phyloP scores from a whole-genome alignment of 2,797 vertebrate species.

The Oreonectes daqikongensis region DNA sequence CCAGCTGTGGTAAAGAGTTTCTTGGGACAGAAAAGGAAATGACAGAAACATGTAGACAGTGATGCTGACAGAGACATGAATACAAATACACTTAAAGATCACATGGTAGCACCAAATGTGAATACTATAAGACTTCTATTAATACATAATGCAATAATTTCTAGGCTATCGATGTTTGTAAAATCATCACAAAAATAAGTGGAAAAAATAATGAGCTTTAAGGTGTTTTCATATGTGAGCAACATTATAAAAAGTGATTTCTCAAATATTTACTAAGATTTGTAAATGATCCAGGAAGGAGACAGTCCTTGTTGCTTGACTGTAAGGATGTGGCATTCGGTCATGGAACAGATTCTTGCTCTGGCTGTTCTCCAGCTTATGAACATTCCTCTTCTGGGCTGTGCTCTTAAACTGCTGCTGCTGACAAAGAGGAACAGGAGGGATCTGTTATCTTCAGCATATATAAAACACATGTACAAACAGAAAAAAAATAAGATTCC shows the following conservation, averaged over 20 bases:
- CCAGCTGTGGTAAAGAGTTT: conserved; percentile 44
- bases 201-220: not conserved
- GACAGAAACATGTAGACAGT: conserved; percentile 42
- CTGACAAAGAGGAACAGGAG: conserved; percentile 35
- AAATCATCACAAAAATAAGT: not conserved
- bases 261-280: conserved; percentile 15
- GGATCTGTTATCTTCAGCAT: not conserved
- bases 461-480: not conserved
- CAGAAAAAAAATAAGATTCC: not conserved
- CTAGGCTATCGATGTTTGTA: too few relatives aligned
- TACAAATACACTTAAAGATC: conserved; percentile 10
- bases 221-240: conserved; percentile 26
- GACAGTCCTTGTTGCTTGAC: conserved; percentile 44
- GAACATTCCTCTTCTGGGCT: conserved; percentile 57
- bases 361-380: conserved; percentile 53
- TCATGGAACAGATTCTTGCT: conserved; percentile 42
- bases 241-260: conserved; percentile 14
- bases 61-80: conserved; percentile 23
- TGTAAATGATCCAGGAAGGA: conserved; percentile 45
- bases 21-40: conserved; percentile 42
- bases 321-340: conserved; percentile 51
- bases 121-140: not conserved
- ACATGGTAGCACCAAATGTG: not conserved
- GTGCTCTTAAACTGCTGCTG: conserved; percentile 52
- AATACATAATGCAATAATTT: not conserved